phyloP scores from a whole-genome alignment of 1,140 invertebrate genomes.

The Trissolcus basalis region DNA sequence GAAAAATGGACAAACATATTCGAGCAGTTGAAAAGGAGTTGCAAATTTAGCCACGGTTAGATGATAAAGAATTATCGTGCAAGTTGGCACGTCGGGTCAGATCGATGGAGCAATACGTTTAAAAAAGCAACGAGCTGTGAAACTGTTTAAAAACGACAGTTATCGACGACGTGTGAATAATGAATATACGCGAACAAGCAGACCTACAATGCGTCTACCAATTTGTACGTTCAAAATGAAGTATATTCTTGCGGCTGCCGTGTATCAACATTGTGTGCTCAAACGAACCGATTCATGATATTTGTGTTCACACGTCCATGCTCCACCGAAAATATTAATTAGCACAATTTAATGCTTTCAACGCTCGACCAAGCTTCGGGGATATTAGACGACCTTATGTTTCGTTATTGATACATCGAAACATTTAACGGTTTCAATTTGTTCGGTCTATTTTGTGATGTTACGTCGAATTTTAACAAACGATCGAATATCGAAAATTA shows the following conservation, averaged over 20 bases:
- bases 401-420: constrained; percentile 16
- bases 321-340: constrained; percentile 46
- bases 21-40: constrained; percentile 16
- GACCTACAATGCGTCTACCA: constrained; percentile 8
- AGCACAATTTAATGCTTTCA: constrained; percentile 33
- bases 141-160: constrained; percentile 58
- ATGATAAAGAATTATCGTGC: constrained; percentile 14
- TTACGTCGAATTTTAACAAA: constrained; percentile 7
- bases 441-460: constrained; percentile 15
- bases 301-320: constrained; percentile 18
- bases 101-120: constrained; percentile 40
- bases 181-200: constrained; percentile 21
- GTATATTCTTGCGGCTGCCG: constrained; percentile 29
- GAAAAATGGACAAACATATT: too few relatives aligned
- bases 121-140: constrained; percentile 55
- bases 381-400: constrained; percentile 35
- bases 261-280: constrained; percentile 37
- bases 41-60: constrained; percentile 3
- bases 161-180: constrained; percentile 53
- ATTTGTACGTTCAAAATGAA: constrained; percentile 51
- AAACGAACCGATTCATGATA: constrained; percentile 39
- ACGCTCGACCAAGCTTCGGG: constrained; percentile 18
- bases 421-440: constrained; percentile 29
- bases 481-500: constrained; percentile 14
- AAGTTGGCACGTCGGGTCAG: constrained; percentile 41